Base-by-base conservation (phyloP, 2,797 vertebrate species). In the Chelon labrosus region DNA sequence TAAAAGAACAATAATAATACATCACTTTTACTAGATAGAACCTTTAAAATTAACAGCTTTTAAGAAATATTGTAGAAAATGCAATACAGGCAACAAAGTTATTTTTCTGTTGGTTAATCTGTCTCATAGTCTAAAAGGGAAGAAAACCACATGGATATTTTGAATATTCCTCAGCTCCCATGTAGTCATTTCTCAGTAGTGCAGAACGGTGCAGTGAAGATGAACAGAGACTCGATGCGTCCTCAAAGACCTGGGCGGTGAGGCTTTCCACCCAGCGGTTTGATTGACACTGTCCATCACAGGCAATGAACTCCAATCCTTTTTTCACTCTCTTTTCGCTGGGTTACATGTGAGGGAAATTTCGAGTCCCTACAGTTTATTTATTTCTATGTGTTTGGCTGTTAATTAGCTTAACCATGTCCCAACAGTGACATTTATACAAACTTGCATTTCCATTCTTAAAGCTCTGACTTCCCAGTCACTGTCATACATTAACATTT, bases 251-350 rank as follows among this genome's bases (percentile, higher is more conserved):
- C 61, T 86, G 85, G 79, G 84, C 79, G 85, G 62, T 46, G 46
- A 75, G 37, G 27, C 55, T 86, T 85, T 85, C 77, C 87, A 84
- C 83, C 61, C 82, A 51, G 67, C 50, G 3, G 71, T 87, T 88
- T 92, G 90, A 92, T 79, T 87, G 88, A 91, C 89, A 87, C 60
- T 51, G 77, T 87, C 84, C 69, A 66, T 90, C 87, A 74, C 42
- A 64, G 71, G 50, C 85, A 69, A 82, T 89, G 78, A 88, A 84
- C 85, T 83, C 77, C n/a, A 66, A 70, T 80, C 31, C 16, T 14
- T 54, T 10, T 51, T 56, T 13, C 13, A 8, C 39, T 31, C 20
- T 49, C 19, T 38, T 55, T 39, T 63, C n/a, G 1, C 12, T 12
- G 2, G 50, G 53, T 51, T 52, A 35, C 12, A 10, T 31, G 10